Evolutionary conservation across 2,888 invertebrate genomes (phyloP).

Genomic region (Dermolepida albohirtum): DNA sequence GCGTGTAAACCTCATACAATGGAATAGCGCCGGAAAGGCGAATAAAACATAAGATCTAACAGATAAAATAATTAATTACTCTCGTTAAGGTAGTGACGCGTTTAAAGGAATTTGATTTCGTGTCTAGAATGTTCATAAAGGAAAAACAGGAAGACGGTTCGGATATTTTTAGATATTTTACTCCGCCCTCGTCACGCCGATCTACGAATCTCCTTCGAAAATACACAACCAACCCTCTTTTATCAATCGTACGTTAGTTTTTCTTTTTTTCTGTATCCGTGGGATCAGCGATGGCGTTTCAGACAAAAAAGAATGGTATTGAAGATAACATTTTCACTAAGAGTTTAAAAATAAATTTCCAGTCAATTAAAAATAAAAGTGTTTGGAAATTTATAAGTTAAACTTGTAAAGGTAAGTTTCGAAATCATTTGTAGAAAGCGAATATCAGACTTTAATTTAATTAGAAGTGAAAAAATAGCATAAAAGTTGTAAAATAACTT

Average conservation of each 20-base stretch:
- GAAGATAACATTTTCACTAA: constrained; percentile 4
- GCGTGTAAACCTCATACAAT: too few species aligned
- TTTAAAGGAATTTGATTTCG: constrained; percentile 25
- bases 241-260: constrained; percentile 24
- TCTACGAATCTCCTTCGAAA: constrained; percentile 20
- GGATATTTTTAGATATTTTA: constrained; percentile 30
- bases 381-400: too few species aligned
- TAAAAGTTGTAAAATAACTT: too few species aligned
- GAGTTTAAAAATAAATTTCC: too few species aligned
- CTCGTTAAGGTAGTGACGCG: constrained; percentile 18
- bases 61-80: constrained; percentile 26
- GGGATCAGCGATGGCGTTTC: constrained; percentile 28
- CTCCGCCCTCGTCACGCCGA: constrained; percentile 22
- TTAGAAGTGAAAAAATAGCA: too few species aligned
- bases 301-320: constrained; percentile 26
- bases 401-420: too few species aligned
- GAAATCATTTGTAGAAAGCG: too few species aligned
- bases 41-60: constrained; percentile 14
- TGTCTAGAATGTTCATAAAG: not conserved
- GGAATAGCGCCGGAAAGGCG: not conserved
- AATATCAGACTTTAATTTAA: too few species aligned
- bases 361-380: too few species aligned
- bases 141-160: constrained; percentile 30
- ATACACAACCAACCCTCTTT: constrained; percentile 23
- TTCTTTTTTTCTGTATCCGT: constrained; percentile 5